phyloP scores from a whole-genome alignment of 2,888 invertebrate genomes.

The Epinotia brunnichana region DNA sequence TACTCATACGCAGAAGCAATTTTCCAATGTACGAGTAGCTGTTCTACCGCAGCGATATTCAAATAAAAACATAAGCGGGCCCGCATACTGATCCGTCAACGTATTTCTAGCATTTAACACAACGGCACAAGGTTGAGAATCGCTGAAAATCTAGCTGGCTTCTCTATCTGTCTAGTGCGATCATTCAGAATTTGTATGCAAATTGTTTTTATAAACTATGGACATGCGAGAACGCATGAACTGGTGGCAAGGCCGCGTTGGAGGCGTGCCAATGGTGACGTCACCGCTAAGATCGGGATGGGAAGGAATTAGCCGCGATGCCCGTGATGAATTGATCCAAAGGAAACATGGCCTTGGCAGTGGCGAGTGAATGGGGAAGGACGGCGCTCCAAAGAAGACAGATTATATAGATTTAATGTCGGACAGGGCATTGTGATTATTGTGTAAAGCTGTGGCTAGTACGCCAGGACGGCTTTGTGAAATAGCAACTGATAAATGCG shows the following conservation, averaged over 20 bases:
- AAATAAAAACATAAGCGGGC: constrained; percentile 29
- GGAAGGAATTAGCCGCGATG: constrained; percentile 53
- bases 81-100: constrained; percentile 4
- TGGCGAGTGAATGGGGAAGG: constrained; percentile 46
- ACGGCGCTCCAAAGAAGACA: constrained; percentile 19
- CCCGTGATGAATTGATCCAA: constrained; percentile 56
- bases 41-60: constrained; percentile 27
- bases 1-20: constrained; percentile 33
- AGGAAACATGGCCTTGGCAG: constrained; percentile 56
- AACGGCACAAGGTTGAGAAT: constrained; percentile 8
- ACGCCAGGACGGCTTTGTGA: not conserved
- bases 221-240: constrained; percentile 65
- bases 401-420: not conserved
- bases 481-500: too few species aligned
- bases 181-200: constrained; percentile 67
- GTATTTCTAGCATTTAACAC: constrained; percentile 8
- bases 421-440: not conserved
- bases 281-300: constrained; percentile 54
- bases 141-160: constrained; percentile 8
- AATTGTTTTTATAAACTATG: constrained; percentile 70
- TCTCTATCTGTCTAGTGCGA: constrained; percentile 52
- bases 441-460: not conserved
- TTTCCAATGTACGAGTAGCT: constrained; percentile 32
- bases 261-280: constrained; percentile 66
- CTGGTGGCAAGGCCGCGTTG: constrained; percentile 71